Evolutionary conservation across 2,113 vertebrate genomes (phyloP).

Genomic region (Chaetops frenatus): DNA sequence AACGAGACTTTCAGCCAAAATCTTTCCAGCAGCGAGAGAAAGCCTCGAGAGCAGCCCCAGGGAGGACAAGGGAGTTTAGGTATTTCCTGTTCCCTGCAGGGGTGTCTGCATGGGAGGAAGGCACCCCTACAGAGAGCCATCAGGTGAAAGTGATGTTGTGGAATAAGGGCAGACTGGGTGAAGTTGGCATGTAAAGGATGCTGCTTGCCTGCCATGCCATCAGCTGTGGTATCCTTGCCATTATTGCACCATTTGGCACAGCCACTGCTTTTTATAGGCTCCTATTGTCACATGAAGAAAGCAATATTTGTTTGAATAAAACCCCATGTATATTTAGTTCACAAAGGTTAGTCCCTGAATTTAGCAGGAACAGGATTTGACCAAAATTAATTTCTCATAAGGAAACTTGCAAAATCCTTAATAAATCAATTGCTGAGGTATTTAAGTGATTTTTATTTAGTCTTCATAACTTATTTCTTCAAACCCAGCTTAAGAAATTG

Average conservation of each 20-base stretch:
- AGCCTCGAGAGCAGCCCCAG: background rate
- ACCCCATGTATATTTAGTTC: rapidly evolving
- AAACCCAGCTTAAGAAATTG: background rate
- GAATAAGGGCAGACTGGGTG: background rate
- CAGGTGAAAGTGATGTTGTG: background rate
- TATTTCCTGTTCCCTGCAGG: background rate
- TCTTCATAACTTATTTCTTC: background rate
- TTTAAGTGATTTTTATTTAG: background rate
- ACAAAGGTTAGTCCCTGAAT: background rate
- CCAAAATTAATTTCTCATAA: background rate
- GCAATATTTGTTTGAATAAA: background rate
- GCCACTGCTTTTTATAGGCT: background rate
- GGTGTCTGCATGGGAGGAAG: background rate
- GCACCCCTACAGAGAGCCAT: background rate
- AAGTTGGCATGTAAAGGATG: background rate
- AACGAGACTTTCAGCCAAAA: background rate
- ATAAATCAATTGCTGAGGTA: background rate
- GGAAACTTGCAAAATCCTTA: background rate
- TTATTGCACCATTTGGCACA: background rate
- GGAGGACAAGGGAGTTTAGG: background rate
- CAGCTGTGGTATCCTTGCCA: background rate
- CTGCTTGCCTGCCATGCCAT: background rate
- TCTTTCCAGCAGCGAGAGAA: background rate
- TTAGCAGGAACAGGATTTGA: background rate
- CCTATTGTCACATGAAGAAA: background rate